Base-by-base conservation (phyloP, 1,140 invertebrate genomes). In the Cherax quadricarinatus region DNA sequence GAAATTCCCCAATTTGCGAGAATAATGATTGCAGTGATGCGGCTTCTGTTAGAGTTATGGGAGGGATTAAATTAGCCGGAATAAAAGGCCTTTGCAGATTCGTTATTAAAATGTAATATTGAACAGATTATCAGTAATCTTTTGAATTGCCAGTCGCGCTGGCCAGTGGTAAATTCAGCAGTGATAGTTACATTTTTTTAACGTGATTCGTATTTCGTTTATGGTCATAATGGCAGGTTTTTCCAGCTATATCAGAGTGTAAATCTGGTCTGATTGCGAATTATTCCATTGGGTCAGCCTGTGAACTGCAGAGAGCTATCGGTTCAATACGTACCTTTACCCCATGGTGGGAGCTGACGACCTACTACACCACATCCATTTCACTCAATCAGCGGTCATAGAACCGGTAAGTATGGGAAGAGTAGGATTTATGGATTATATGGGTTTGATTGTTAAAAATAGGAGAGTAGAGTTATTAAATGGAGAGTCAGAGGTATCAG, bases 71-170 rank as follows among this genome's bases (percentile, higher is more conserved):
- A 75, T 75, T 75, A 41, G 12, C 24, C 24, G n/a, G 70, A 75
- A 75, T 75, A 75, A 75, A 70, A 75, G 70, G 70, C n/a, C n/a
- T 30, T 30, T 30, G n/a, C 21, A 75, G 30, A 30, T 75, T 30
- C 70, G 24, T 75, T 75, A 10, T 75, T 30, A 75, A 75, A 75
- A 75, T 75, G 70, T 24, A 24, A 75, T 30, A 75, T 24, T 30
- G 70, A 75, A 30, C 24, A 75, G n/a, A 75, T 75, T 75, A 75
- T 30, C 70, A 7, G 9, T 75, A 75, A 75, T 75, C 70, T 75
- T 75, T 75, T 75, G 16, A 75, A 75, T 30, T 21, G 70, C 70
- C 21, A 30, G 7, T 75, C 70, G 6, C 70, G 24, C n/a, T 12
- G 7, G 4, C 70, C 70, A 30, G 62, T 66, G 62, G 62, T 18